Percentiles rank a stretch among this genome's conserved stretches.
These are phyloP conservation scores for Lytechinus variegatus DNA, from an alignment of 35 echinoderm and acorn worm species.

Conservation along the genomic window DNA sequence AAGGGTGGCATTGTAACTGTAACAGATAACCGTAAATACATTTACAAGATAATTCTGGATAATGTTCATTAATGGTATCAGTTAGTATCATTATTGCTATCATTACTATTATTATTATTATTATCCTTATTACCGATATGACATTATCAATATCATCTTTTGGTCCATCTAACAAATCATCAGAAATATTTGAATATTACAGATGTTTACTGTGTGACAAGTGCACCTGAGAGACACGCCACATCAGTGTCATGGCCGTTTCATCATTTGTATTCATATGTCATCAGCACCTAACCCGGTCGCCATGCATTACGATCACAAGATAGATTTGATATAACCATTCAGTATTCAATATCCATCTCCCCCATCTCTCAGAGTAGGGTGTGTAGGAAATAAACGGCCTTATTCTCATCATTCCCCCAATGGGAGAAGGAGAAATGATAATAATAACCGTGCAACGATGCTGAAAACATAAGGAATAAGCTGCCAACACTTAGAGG, in stretches of 20 bases:
- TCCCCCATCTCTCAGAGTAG: neutral
- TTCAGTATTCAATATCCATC: neutral
- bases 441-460: neutral
- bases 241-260: neutral
- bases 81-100: too few species aligned
- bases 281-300: neutral
- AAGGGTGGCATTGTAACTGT: neutral
- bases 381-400: neutral
- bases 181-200: neutral
- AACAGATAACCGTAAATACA: neutral
- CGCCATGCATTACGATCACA: neutral
- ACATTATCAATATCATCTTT: too few species aligned
- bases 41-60: neutral
- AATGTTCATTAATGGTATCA: neutral
- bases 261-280: neutral
- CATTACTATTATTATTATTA: too few species aligned
- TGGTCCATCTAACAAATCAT: neutral
- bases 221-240: neutral
- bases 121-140: too few species aligned
- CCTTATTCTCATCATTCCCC: neutral
- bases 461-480: slow-evolving; percentile 19
- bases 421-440: neutral
- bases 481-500: slow-evolving; percentile 31
- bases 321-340: neutral
- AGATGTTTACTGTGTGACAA: neutral